Conservation (phyloP, 2,888 invertebrate species). For the Scaptomyza parva region DNA sequence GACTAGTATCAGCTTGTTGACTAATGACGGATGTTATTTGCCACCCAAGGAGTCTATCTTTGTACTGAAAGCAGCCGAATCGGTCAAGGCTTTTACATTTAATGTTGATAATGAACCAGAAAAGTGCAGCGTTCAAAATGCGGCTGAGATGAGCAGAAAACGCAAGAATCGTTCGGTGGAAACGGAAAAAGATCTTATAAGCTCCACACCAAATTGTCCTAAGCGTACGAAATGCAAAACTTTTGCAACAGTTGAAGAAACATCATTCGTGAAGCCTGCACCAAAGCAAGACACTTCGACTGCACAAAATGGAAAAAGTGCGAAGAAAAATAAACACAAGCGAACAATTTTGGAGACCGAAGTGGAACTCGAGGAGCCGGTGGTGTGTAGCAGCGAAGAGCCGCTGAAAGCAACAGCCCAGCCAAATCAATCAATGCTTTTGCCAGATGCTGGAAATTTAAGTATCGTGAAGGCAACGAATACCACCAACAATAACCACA, state of each 20-base stretch:
- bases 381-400: not conserved
- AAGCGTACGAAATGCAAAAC: constrained; percentile 55
- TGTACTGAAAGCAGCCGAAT: constrained; percentile 44
- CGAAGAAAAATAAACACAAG: constrained; percentile 2
- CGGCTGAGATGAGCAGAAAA: constrained; percentile 27
- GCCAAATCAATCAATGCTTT: not conserved
- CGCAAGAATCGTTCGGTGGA: constrained; percentile 50
- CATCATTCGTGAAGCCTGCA: not conserved
- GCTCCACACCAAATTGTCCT: constrained; percentile 55
- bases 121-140: not conserved
- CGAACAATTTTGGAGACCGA: not conserved
- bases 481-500: constrained; percentile 15
- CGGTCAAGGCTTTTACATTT: constrained; percentile 54
- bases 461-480: not conserved
- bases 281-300: not conserved
- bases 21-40: constrained; percentile 65
- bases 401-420: not conserved
- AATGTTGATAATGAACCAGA: not conserved
- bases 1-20: constrained; percentile 59
- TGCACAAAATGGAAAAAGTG: not conserved
- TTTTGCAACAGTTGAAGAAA: not conserved
- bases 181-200: constrained; percentile 38
- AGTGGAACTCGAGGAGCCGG: not conserved
- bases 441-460: not conserved
- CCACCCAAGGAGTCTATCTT: constrained; percentile 67